Evolutionary conservation across 2,113 vertebrate species (phyloP).

Genomic region (Neoarius graeffei): DNA sequence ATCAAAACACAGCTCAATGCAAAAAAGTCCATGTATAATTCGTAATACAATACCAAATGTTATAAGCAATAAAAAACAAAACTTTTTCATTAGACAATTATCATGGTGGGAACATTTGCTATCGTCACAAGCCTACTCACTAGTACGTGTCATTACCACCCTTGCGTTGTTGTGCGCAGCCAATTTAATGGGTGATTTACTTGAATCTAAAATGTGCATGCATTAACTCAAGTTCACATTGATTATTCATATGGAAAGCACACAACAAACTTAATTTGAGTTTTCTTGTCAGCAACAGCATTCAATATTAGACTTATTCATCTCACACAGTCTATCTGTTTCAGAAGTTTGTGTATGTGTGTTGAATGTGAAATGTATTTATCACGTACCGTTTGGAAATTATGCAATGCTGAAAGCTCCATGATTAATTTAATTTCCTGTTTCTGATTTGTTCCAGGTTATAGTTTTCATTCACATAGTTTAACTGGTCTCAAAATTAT

Average conservation of each 20-base stretch:
- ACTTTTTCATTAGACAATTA: neutral
- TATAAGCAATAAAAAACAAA: neutral
- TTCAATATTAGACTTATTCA: neutral
- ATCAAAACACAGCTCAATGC: neutral
- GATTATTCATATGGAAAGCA: neutral
- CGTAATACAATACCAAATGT: neutral
- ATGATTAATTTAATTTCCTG: neutral
- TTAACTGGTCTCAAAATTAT: neutral
- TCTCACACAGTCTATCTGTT: neutral
- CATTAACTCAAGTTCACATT: neutral
- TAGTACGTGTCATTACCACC: neutral
- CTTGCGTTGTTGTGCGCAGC: neutral
- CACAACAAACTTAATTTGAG: neutral
- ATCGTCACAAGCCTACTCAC: neutral
- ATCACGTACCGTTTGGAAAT: neutral
- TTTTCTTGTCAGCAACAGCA: neutral
- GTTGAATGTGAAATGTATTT: neutral
- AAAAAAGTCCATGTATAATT: neutral
- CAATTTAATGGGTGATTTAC: neutral
- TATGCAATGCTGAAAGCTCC: neutral
- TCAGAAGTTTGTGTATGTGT: neutral
- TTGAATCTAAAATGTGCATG: neutral
- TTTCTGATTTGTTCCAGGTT: neutral
- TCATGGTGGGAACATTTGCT: neutral
- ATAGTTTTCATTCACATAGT: neutral